Base-by-base conservation (phyloP, 2,888 invertebrate genomes). In the Pediacus dermestoides region DNA sequence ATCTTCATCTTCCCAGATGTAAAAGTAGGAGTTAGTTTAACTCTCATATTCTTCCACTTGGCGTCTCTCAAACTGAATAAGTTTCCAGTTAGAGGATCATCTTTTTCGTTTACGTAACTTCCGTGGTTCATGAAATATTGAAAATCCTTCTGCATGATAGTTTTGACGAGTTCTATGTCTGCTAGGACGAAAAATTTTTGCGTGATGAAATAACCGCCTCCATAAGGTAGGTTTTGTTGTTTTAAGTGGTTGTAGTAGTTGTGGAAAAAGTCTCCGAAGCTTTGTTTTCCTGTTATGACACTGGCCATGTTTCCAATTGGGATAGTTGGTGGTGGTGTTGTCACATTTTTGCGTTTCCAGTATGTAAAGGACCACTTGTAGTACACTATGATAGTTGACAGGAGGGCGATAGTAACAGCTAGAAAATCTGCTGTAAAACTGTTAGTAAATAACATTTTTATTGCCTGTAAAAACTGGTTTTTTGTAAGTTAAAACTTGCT, bases 11-110 rank as follows among this genome's bases (percentile, higher is more conserved):
- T 44, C 16, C 68, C 70, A 0, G 67, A 61, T 1, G 70, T 66
- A 43, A 72, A 72, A 1, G 67, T 64, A 1, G 70, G 67, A 0
- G 68, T 64, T 25, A 71, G 32, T 28, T 68, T 63, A 1, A 58
- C 48, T 30, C 71, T 49, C n/a, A 70, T 44, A 12, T 56, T 55
- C 45, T 64, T 68, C 72, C 72, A 72, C 18, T 63, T 59, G 3
- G 58, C 48, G 3, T 62, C 68, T 7, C 50, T 51, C 23, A 58
- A 40, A n/a, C 39, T 40, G 32, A 56, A 55, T 10, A 57, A 36
- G 31, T 60, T 53, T 1, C 48, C 56, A 14, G 50, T 46, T n/a
- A 66, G 18, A 1, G 61, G 58, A 39, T 64, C 64, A n/a, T 31
- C 37, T 18, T 57, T 48, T 34, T 59, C 58, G 33, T 63, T 56